Percentiles rank a stretch among this genome's conserved stretches.
Conservation (phyloP, 2,113 vertebrate genomes). For the Anolis sagrei region DNA sequence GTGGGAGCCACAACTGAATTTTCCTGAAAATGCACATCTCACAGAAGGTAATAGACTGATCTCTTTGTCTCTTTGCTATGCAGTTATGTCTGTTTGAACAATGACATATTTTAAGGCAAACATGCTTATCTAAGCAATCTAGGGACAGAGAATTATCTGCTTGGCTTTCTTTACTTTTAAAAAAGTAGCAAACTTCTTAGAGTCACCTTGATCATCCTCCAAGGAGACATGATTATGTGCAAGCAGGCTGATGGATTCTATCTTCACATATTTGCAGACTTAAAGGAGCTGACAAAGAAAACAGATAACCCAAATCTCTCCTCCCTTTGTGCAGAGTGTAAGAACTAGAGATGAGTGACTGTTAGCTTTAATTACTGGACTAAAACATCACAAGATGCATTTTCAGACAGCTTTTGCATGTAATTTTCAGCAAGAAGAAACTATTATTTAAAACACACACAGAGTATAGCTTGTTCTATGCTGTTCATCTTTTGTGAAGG, state of each 20-base stretch:
- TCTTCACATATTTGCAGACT: slow-evolving; percentile 8
- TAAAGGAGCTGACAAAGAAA: not conserved
- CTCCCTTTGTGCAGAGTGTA: not conserved
- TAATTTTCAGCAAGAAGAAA: not conserved
- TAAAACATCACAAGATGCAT: not conserved
- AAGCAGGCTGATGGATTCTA: slow-evolving; percentile 7
- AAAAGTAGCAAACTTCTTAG: slow-evolving; percentile 1
- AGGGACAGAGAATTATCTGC: not conserved
- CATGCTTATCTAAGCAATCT: not conserved
- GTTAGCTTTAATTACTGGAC: not conserved
- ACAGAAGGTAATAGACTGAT: not conserved
- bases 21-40: not conserved
- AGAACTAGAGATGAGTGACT: not conserved
- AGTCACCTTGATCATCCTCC: slow-evolving; percentile 30
- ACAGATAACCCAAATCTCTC: not conserved
- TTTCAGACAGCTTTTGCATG: not conserved
- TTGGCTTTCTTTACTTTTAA: slow-evolving; percentile 9
- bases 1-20: not conserved
- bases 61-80: not conserved
- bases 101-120: slow-evolving; percentile 18
- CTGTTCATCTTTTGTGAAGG: slow-evolving; percentile 59
- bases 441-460: not conserved
- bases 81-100: not conserved
- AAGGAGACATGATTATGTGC: not conserved
- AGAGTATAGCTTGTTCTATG: not conserved